Base-by-base conservation (phyloP, 1,140 invertebrate genomes). In the Octopus sinensis region DNA sequence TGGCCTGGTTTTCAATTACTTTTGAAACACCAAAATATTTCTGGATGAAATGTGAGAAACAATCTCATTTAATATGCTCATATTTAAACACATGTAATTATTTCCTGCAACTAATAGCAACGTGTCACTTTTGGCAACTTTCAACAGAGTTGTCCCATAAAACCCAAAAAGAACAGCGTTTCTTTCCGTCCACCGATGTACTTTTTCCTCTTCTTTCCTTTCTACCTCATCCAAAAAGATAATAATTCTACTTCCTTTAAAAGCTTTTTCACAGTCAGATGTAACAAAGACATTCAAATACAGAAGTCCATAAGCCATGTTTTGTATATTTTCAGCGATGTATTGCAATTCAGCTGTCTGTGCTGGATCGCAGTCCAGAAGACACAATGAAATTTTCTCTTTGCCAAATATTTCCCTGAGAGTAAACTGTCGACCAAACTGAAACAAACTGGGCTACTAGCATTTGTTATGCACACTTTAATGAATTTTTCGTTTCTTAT, bases 1-100 rank as follows among this genome's bases (percentile, higher is more conserved):
- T 91, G 4, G 88, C 88, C 76, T 87, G 84, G 83, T 89, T 89
- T 83, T 91, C 90, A 12, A 90, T 53, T 81, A 86, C 53, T 54
- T 88, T 78, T 1, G 88, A 86, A 76, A 88, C 52, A 23, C 85
- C 89, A 4, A 88, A 84, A 91, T 84, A 82, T 90, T 90, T 78
- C 88, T 85, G n/a, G 84, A 79, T 12, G 84, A 84, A 77, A 91
- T 84, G 43, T 84, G 85, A 1, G 88, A 86, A 52, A 87, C 87
- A 84, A 86, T 86, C 73, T 87, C 79, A 71, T 87, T 84, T 85
- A 91, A 85, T 83, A 90, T 88, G 78, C 83, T 86, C 9, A 85
- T 83, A 82, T 86, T n/a, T 79, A 89, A 88, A 83, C 90, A 90
- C 43, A 89, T 71, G 5, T 89, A 89, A 13, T 89, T 89, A 80